Base-by-base conservation (phyloP, 2,888 invertebrate species). In the Aphrophora alni region DNA sequence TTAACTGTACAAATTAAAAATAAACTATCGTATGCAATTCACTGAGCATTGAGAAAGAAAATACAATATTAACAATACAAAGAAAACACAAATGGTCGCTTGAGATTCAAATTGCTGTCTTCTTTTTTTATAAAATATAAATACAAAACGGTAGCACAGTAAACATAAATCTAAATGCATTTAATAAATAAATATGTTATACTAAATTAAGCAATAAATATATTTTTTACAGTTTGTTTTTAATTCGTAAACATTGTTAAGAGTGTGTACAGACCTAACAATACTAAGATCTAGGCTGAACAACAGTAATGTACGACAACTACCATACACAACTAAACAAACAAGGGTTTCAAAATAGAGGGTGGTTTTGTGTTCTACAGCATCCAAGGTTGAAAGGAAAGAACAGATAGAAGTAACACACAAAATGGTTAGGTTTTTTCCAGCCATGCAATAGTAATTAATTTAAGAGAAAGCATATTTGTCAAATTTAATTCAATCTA, bases 31-130 rank as follows among this genome's bases (percentile, higher is more conserved):
- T 33, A 33, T 10, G 14, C 21, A 59, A 21, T 59, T 21, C 59
- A 59, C 21, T 59, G 59, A 59, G 59, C 59, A 59, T 14, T 59
- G 59, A 21, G 44, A 33, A 7, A n/a, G n/a, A 44, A 44, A 44
- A 44, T 59, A 59, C 59, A 59, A 59, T 59, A 59, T 79, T 24
- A 51, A 79, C 74, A 74, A 27, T 28, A 14, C 51, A 73, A 72
- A 25, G n/a, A n/a, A 33, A 33, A 33, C 33, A 33, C 33, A 33
- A 26, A 26, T n/a, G 25, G 4, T 44, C 71, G n/a, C 70, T 38
- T 59, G 77, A 77, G 77, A 77, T 33, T 71, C 69, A 77, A 77
- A 77, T 70, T 77, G 33, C 77, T 77, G 78, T 72, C 78, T 25
- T n/a, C n/a, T n/a, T n/a, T n/a, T n/a, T 4, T 69, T 12, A 27